A percentile compares a stretch with the other conserved stretches of the same genome.
phyloP scores from a whole-genome alignment of 2,888 invertebrate species.

The Synanthedon tipuliformis region DNA sequence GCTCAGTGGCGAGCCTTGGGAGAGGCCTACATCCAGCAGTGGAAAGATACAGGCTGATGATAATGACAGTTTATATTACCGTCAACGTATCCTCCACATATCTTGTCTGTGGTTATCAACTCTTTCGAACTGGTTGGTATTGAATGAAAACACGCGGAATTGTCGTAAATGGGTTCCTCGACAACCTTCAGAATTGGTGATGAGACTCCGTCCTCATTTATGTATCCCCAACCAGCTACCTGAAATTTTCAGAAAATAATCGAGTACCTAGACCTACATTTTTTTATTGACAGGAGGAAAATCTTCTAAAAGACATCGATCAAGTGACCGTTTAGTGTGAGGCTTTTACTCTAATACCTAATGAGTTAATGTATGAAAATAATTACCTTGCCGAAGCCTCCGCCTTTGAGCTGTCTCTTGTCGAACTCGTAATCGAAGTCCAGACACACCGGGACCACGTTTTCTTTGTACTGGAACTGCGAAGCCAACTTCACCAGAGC shows the following conservation, averaged over 20 bases:
- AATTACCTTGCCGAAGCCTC: not conserved
- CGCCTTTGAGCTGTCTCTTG: not conserved
- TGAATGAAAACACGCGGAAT: not conserved
- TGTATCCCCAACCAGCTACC: not conserved
- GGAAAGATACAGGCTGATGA: too few relatives aligned
- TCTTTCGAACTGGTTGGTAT: not conserved
- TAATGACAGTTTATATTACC: not conserved
- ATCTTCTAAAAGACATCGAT: too few relatives aligned
- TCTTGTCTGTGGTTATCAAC: not conserved
- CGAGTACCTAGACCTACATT: too few relatives aligned
- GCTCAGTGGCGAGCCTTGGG: too few relatives aligned
- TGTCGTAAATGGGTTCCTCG: not conserved
- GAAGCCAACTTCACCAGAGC: not conserved
- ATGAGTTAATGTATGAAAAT: not conserved
- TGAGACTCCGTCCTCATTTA: not conserved
- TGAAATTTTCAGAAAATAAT: not conserved
- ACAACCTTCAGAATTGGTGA: not conserved
- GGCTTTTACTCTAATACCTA: too few relatives aligned
- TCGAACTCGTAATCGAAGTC: not conserved
- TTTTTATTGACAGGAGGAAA: too few relatives aligned
- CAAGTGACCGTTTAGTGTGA: too few relatives aligned
- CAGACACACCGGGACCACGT: not conserved
- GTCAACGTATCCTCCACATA: not conserved
- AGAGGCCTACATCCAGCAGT: too few relatives aligned
- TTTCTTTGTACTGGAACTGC: not conserved